A percentile compares a stretch with the other conserved stretches of the same genome.
phyloP scores from a whole-genome alignment of 2,113 vertebrate species.

The Emberiza fucata region DNA sequence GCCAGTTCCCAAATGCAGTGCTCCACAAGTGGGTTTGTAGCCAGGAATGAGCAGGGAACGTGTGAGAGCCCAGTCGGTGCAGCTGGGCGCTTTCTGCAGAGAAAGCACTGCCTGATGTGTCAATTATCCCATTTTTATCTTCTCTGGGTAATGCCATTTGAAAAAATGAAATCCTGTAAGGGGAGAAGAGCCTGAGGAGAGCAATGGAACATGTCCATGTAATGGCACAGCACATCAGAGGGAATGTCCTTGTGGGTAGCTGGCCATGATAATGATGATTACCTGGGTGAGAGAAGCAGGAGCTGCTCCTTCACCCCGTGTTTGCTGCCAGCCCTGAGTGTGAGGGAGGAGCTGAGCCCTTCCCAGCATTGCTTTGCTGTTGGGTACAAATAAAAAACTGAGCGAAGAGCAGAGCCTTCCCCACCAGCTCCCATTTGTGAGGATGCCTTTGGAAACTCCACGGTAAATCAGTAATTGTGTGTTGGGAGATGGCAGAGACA shows the following conservation, averaged over 20 bases:
- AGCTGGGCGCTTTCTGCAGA: not conserved
- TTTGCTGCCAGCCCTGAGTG: not conserved
- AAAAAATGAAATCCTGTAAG: not conserved
- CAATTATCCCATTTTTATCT: not conserved
- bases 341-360: not conserved
- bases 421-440: not conserved
- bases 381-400: not conserved
- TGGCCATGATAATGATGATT: not conserved
- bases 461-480: not conserved
- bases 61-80: not conserved
- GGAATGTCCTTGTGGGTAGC: not conserved
- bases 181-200: not conserved
- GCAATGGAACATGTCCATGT: not conserved
- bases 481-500: not conserved
- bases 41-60: no score
- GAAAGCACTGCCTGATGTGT: not conserved
- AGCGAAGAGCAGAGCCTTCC: not conserved
- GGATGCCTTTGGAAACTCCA: not conserved
- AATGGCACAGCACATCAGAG: not conserved
- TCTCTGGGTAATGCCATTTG: not conserved
- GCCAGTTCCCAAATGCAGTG: not conserved
- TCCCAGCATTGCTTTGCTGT: not conserved
- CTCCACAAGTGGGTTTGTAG: accelerated
- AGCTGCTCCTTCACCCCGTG: not conserved
- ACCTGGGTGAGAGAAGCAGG: not conserved